Conservation (phyloP, 2,888 invertebrate species). For the Phyllotreta cruciferae region DNA sequence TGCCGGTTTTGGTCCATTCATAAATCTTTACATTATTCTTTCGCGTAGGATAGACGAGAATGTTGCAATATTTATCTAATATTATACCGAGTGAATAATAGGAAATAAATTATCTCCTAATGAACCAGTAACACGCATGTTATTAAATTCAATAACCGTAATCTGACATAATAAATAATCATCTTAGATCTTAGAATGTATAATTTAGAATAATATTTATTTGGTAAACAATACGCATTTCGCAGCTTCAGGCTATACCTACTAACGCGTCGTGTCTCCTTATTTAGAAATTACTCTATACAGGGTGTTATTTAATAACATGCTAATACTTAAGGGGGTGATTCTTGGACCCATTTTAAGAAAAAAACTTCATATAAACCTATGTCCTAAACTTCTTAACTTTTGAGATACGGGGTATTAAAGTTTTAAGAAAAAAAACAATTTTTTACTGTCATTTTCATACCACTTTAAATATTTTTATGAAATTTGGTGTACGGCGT, state of each 20-base stretch:
- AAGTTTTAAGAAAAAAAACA: too few species aligned
- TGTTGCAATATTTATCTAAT: slow-evolving; percentile 13
- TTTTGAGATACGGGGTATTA: too few species aligned
- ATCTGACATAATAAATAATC: slow-evolving; percentile 21
- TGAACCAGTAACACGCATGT: slow-evolving; percentile 7
- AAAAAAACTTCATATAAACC: too few species aligned
- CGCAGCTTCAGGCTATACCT: not conserved
- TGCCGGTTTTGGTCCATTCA: not conserved
- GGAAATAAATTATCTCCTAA: slow-evolving; percentile 13
- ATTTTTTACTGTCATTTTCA: too few species aligned
- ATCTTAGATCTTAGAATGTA: slow-evolving; percentile 7
- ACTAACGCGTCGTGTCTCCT: too few species aligned
- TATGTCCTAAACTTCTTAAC: too few species aligned
- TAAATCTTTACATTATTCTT: slow-evolving; percentile 6
- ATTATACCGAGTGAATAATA: slow-evolving; percentile 13
- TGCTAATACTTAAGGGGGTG: too few species aligned
- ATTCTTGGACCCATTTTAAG: too few species aligned
- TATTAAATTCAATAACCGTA: slow-evolving; percentile 21
- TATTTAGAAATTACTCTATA: too few species aligned
- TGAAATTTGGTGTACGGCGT: too few species aligned
- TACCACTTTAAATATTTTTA: too few species aligned
- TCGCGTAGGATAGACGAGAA: not conserved
- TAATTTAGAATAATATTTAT: slow-evolving; percentile 20
- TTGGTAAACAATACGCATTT: slow-evolving; percentile 16
- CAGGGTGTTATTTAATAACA: too few species aligned